These are phyloP conservation scores for Druon quercuslanigerum DNA, from an alignment of 1,140 invertebrate genomes.

Conservation along the genomic window DNA sequence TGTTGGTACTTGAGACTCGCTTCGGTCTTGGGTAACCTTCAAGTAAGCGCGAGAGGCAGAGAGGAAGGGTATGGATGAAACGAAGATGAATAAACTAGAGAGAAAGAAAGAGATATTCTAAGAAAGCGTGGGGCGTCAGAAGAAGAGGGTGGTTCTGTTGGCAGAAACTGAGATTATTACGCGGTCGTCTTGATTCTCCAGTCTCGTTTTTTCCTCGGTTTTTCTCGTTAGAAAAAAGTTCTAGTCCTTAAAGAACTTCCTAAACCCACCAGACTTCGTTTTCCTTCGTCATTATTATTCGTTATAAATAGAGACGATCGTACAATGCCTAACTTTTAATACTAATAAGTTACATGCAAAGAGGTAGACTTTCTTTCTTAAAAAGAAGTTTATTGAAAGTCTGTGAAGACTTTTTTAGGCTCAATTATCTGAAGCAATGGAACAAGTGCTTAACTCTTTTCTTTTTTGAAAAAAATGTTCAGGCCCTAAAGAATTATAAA, in stretches of 20 bases:
- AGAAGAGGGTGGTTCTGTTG: slow-evolving; percentile 18
- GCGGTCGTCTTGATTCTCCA: slow-evolving; percentile 13
- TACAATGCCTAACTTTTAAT: neutral
- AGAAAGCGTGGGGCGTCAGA: slow-evolving; percentile 11
- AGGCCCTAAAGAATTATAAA: slow-evolving; percentile 3
- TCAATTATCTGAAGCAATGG: too few relatives aligned
- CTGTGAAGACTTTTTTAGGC: too few relatives aligned
- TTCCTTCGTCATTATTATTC: slow-evolving; percentile 3
- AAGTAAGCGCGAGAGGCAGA: slow-evolving; percentile 35
- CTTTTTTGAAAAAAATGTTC: neutral
- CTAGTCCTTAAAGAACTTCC: slow-evolving; percentile 1
- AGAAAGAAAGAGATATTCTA: slow-evolving; percentile 18
- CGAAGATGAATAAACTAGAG: neutral
- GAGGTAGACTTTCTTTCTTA: too few relatives aligned
- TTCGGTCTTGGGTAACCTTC: slow-evolving; percentile 52
- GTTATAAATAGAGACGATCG: neutral
- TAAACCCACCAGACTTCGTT: neutral
- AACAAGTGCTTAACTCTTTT: neutral
- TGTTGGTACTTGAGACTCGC: slow-evolving; percentile 60
- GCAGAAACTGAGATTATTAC: slow-evolving; percentile 14
- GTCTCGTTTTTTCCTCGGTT: neutral
- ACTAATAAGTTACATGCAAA: too few relatives aligned
- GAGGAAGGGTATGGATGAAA: slow-evolving; percentile 37
- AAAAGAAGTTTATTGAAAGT: too few relatives aligned
- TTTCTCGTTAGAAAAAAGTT: slow-evolving; percentile 9